These are phyloP conservation scores for Gastracanthus pulcherrimus DNA, from an alignment of 2,888 invertebrate genomes.

Conservation along the genomic window DNA sequence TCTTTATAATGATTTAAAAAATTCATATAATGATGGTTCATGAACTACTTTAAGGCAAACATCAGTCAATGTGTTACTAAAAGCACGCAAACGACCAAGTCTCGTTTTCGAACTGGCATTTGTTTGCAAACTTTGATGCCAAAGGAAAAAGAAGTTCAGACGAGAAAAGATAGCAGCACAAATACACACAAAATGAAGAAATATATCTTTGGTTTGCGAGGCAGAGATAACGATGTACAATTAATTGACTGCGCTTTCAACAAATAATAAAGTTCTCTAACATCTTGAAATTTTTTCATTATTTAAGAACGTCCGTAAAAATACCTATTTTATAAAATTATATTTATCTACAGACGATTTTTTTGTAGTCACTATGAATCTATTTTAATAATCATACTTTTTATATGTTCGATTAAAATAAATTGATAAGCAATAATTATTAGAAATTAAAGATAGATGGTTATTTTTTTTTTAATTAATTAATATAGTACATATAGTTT, in stretches of 20 bases:
- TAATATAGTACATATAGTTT: too few species aligned
- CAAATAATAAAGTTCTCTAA: constrained; percentile 2
- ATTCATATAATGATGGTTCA: too few species aligned
- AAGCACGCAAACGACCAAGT: constrained; percentile 85
- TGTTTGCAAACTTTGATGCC: constrained; percentile 82
- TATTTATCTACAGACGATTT: too few species aligned
- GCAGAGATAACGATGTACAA: constrained; percentile 1
- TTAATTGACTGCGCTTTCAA: constrained; percentile 24
- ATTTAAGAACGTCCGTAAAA: too few species aligned
- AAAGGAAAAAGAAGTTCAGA: constrained; percentile 78
- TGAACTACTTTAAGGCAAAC: too few species aligned
- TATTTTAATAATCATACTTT: too few species aligned
- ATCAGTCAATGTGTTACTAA: constrained; percentile 83
- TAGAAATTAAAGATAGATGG: too few species aligned
- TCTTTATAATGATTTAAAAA: too few species aligned
- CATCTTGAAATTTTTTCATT: neutral
- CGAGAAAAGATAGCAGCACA: constrained; percentile 76
- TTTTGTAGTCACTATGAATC: too few species aligned
- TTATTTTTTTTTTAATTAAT: too few species aligned
- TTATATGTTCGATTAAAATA: too few species aligned
- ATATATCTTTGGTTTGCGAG: constrained; percentile 79
- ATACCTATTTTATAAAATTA: neutral
- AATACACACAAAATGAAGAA: constrained; percentile 75
- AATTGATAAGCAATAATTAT: too few species aligned
- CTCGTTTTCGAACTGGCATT: constrained; percentile 82